Evolutionary conservation across 2,888 invertebrate genomes (phyloP), one percentile per base, ranked within the genome.

Genomic region (Willowsia nigromaculata): DNA sequence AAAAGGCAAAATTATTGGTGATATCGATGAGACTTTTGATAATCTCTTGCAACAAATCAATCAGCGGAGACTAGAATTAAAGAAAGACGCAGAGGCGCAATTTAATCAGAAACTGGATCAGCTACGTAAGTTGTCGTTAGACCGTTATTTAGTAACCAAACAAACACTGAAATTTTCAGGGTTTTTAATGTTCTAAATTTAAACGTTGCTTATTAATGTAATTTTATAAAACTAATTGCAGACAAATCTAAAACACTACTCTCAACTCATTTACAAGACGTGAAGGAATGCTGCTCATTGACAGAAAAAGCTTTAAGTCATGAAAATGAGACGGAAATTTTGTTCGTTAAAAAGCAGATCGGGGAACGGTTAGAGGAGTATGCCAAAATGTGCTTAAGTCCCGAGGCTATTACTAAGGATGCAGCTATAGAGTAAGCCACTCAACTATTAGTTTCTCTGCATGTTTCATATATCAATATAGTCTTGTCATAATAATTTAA

Each of bases 321-420:
- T 90, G 94, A 94, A 50, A 94, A 93, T 90, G 94, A 94, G 90
- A 94, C 94, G 27, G 94, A 94, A 91, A 93, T 94, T 56, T 93
- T 95, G 22, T 93, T 95, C 76, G 94, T 94, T 50, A 94, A 94
- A 92, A 95, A 94, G 90, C 94, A 95, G 92, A 94, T 94, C 93
- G 93, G 93, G 2, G 94, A 94, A 76, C 93, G 94, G 83, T 93
- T 94, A 56, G 93, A 94, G 82, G 94, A 94, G 88, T 93, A 94
- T 91, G 93, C 93, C 81, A 93, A 92, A 91, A 92, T 92, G 92
- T 90, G 92, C 59, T 82, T 92, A 30, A 90, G 91, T 53, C 90
- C 91, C 15, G 87, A 88, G 18, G 56, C 89, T 30, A 85, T 89
- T 15, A 83, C 89, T 13, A 81, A 91, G 65, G 92, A 92, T 62